Evolutionary conservation across 2,888 invertebrate genomes (phyloP).

Genomic region (Acrocyrtus sp.): DNA sequence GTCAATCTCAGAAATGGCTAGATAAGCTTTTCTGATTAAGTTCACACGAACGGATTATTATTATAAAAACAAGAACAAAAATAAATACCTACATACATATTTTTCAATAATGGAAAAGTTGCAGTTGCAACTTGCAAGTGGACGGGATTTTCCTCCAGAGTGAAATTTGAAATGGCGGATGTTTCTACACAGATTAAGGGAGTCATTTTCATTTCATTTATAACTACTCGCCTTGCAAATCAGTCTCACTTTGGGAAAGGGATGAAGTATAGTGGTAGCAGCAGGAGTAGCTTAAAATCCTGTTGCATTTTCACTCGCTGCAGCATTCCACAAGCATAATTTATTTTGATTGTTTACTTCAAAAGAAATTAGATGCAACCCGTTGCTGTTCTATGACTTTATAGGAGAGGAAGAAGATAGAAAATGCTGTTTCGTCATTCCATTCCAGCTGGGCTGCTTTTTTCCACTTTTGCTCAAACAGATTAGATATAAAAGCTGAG

Average conservation of each 20-base stretch:
- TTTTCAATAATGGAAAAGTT: background rate
- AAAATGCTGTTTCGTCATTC: background rate
- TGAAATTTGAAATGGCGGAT: background rate
- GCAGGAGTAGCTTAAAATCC: background rate
- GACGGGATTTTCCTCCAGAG: background rate
- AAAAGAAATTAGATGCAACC: constrained; percentile 18
- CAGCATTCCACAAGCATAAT: background rate
- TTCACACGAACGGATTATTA: constrained; percentile 12
- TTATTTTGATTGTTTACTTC: constrained; percentile 17
- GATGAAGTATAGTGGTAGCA: no score
- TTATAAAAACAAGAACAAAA: background rate
- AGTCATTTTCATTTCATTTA: background rate
- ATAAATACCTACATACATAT: background rate
- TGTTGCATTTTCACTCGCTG: background rate
- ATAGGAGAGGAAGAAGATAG: constrained; percentile 2
- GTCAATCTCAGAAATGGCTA: constrained; percentile 6
- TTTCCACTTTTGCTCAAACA: background rate
- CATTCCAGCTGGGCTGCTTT: background rate
- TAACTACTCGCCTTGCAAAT: background rate
- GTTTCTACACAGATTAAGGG: background rate
- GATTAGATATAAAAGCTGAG: background rate
- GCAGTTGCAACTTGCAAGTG: no score
- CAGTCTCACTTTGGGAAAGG: background rate
- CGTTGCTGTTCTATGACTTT: constrained; percentile 7
- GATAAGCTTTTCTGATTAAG: constrained; percentile 11